These are phyloP conservation scores for Spicauda simplicius DNA, from an alignment of 2,888 invertebrate genomes.

Conservation along the genomic window DNA sequence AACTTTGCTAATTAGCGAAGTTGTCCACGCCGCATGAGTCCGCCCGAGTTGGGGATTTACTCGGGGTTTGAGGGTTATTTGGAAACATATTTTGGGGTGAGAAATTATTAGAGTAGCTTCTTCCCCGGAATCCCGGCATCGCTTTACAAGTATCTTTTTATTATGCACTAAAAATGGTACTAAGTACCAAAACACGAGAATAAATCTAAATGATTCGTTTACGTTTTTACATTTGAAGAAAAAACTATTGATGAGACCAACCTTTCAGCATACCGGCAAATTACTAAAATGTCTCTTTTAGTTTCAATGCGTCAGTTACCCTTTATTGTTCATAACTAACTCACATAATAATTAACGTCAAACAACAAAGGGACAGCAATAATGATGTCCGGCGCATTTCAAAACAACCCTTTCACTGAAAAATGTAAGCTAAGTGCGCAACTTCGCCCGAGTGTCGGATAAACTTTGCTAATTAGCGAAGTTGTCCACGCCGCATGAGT, in stretches of 20 bases:
- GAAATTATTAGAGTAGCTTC: constrained; percentile 3
- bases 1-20: constrained; percentile 30
- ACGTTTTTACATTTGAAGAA: too few species aligned
- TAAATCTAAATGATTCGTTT: too few species aligned
- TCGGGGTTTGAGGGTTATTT: constrained; percentile 10
- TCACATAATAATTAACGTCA: constrained; percentile 1
- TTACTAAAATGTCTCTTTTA: too few species aligned
- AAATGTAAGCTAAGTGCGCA: constrained; percentile 15
- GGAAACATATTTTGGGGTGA: neutral
- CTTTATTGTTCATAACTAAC: neutral
- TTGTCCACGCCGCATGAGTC: constrained; percentile 17
- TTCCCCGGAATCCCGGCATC: neutral
- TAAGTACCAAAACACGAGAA: too few species aligned
- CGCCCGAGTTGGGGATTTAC: constrained; percentile 14
- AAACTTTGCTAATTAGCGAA: constrained; percentile 30
- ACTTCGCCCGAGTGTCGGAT: constrained; percentile 15
- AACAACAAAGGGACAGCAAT: constrained; percentile 4
- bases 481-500: constrained; percentile 20
- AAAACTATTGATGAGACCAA: too few species aligned
- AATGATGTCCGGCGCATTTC: constrained; percentile 13
- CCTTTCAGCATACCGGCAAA: too few species aligned
- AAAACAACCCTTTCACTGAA: constrained; percentile 24
- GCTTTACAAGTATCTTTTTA: too few species aligned
- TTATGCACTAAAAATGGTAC: too few species aligned
- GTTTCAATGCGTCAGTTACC: neutral